Evolutionary conservation across 2,888 invertebrate species (phyloP).

Genomic region (Xanthorhoe spadicearia): DNA sequence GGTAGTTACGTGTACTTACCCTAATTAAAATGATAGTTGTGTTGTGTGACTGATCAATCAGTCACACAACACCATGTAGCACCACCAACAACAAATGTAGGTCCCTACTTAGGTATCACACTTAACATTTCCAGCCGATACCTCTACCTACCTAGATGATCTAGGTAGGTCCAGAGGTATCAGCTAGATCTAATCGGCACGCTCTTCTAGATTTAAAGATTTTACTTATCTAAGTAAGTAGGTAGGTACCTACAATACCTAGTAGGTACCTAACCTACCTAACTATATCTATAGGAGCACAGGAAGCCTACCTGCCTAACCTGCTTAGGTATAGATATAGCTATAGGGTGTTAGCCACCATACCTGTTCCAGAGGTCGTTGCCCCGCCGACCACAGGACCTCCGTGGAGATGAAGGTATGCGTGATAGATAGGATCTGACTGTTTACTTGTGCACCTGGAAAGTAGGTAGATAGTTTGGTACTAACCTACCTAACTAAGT

Average conservation of each 20-base stretch:
- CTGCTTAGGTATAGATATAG: conserved; percentile 35
- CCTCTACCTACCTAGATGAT: no score
- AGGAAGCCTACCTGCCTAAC: conserved; percentile 20
- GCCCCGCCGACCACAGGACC: conserved; percentile 45
- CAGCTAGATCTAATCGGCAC: no score
- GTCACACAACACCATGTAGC: no score
- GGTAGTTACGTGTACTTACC: neutral
- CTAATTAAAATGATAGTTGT: no score
- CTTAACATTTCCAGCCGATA: no score
- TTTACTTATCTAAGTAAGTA: neutral
- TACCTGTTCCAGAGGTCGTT: conserved; percentile 56
- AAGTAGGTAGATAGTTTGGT: no score
- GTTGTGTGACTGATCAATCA: no score
- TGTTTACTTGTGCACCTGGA: neutral
- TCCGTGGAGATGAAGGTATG: conserved; percentile 41
- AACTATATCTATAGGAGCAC: neutral
- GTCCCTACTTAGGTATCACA: no score
- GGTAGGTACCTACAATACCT: conserved; percentile 11
- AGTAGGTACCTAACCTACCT: neutral
- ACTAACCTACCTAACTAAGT: no score
- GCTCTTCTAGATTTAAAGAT: no score
- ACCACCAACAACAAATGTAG: no score
- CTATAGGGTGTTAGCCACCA: conserved; percentile 41
- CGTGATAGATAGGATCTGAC: conserved; percentile 6
- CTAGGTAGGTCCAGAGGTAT: no score